A percentile compares a stretch with the other conserved stretches of the same genome.
phyloP scores from a whole-genome alignment of 2,113 vertebrate genomes.

The Sapayoa aenigma region DNA sequence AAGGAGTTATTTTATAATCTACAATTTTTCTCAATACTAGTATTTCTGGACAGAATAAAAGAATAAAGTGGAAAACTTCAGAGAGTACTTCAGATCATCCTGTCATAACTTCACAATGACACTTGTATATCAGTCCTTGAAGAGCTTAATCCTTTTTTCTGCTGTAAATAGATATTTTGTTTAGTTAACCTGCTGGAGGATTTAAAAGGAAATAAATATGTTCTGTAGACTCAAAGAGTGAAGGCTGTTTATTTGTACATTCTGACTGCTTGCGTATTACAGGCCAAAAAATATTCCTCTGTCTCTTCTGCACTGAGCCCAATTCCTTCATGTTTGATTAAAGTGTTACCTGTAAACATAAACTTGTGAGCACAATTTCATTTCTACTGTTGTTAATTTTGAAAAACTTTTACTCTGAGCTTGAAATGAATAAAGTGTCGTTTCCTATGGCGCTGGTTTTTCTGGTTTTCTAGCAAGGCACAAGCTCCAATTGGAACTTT shows the following conservation, averaged over 20 bases:
- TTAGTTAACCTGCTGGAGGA: not conserved
- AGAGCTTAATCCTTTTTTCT: not conserved
- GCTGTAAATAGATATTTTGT: slow-evolving; percentile 17
- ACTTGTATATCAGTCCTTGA: not conserved
- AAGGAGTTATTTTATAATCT: not conserved
- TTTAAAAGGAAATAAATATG: slow-evolving; percentile 10
- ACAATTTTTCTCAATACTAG: not conserved
- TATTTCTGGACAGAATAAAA: not conserved
- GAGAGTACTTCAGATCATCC: accelerated
- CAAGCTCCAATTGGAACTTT: not conserved
- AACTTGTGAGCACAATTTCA: not conserved
- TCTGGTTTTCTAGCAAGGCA: slow-evolving; percentile 18
- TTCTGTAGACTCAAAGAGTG: not conserved
- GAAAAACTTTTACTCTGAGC: not conserved
- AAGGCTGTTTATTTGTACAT: slow-evolving; percentile 8
- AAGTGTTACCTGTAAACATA: not conserved
- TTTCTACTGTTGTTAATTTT: not conserved
- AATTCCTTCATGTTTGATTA: not conserved
- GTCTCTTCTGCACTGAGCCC: not conserved
- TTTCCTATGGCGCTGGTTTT: not conserved
- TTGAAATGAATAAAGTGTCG: not conserved
- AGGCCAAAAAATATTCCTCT: not conserved
- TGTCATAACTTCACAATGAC: not conserved
- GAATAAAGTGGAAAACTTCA: not conserved
- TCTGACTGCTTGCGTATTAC: not conserved